These are phyloP conservation scores for Drosophila sordidula DNA, from an alignment of 2,888 invertebrate species.

Conservation along the genomic window DNA sequence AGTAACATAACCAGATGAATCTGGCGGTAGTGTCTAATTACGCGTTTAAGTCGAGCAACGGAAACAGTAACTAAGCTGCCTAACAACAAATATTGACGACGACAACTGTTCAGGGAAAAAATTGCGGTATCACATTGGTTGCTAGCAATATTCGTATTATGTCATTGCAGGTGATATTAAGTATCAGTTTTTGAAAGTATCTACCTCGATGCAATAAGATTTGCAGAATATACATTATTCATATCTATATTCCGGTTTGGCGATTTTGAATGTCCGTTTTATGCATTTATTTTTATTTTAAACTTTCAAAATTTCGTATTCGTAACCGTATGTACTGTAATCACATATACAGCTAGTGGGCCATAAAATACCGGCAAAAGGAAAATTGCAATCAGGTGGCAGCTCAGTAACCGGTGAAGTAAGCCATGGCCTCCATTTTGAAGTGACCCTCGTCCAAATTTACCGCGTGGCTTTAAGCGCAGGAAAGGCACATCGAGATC, in stretches of 20 bases:
- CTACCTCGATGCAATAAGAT: neutral
- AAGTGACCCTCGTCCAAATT: slow-evolving; percentile 92
- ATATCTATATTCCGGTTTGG: too few species aligned
- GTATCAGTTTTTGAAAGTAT: slow-evolving; percentile 13
- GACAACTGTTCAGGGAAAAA: slow-evolving; percentile 22
- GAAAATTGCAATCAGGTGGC: slow-evolving; percentile 90
- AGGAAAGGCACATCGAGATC: slow-evolving; percentile 94
- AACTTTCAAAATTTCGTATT: too few species aligned
- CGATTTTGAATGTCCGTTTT: too few species aligned
- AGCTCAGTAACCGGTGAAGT: slow-evolving; percentile 83
- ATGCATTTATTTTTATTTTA: too few species aligned
- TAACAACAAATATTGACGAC: slow-evolving; percentile 24
- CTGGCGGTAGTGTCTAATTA: slow-evolving; percentile 29
- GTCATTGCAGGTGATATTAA: slow-evolving; percentile 24
- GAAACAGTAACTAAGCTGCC: slow-evolving; percentile 30
- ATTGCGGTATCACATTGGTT: slow-evolving; percentile 28
- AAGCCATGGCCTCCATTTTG: slow-evolving; percentile 85
- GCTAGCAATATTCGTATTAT: slow-evolving; percentile 14
- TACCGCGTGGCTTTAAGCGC: slow-evolving; percentile 93
- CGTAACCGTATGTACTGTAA: neutral
- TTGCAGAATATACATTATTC: neutral
- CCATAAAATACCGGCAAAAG: slow-evolving; percentile 91
- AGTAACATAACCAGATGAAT: slow-evolving; percentile 79
- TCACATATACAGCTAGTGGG: slow-evolving; percentile 88
- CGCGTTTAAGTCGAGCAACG: slow-evolving; percentile 32